Percentiles rank a stretch among this genome's conserved stretches.
Conservation (phyloP, 2,888 invertebrate genomes). For the Xestia rhomboidea region DNA sequence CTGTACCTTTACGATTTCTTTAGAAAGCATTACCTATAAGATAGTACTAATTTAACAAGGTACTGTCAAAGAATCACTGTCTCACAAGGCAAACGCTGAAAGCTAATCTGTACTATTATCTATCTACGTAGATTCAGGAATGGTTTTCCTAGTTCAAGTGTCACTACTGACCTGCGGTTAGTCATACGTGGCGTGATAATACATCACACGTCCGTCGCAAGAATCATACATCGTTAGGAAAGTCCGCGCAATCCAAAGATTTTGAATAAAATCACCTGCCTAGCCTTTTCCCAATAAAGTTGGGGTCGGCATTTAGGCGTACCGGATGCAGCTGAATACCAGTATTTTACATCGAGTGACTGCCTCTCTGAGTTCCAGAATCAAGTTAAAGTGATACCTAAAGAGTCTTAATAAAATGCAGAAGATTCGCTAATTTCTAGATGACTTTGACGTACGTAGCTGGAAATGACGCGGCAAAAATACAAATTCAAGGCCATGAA, state of each 20-base stretch:
- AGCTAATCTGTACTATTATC: neutral
- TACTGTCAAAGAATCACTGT: neutral
- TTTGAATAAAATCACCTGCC: neutral
- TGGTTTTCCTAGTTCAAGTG: slow-evolving; percentile 3
- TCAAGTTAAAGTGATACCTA: neutral
- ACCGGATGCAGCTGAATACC: neutral
- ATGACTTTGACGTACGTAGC: neutral
- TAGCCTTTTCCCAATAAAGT: neutral
- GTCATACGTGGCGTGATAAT: neutral
- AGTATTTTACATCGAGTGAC: neutral
- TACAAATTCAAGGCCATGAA: neutral
- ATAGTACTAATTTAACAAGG: neutral
- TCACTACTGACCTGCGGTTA: neutral
- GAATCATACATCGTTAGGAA: neutral
- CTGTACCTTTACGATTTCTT: neutral
- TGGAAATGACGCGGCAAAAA: neutral
- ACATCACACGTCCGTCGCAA: slow-evolving; percentile 15
- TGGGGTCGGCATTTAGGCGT: neutral
- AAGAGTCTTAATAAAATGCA: neutral
- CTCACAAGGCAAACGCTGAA: neutral
- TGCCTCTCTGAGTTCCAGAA: neutral
- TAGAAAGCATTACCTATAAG: neutral
- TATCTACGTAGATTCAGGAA: neutral
- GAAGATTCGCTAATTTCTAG: neutral
- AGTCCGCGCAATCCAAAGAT: neutral